Conservation (phyloP, 2,113 vertebrate species). For the Pavo muticus region DNA sequence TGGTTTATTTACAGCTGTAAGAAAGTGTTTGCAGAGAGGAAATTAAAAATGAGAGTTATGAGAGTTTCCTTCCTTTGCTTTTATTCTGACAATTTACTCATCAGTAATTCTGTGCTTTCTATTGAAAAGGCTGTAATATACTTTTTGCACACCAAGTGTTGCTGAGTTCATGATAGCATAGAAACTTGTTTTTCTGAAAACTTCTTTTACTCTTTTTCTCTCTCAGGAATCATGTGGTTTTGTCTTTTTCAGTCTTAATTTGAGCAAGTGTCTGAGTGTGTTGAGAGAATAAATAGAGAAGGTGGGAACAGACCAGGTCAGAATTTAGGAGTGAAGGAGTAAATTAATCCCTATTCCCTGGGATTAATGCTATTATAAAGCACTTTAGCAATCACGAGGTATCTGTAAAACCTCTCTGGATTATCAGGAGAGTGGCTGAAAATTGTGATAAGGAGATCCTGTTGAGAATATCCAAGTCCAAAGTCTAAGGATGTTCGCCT, state of each 20-base stretch:
- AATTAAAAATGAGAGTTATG: not conserved
- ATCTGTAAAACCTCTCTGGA: not conserved
- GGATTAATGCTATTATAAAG: not conserved
- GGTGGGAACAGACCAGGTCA: not conserved
- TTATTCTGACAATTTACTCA: not conserved
- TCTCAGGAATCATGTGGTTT: not conserved
- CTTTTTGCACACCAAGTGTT: not conserved
- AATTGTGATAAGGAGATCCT: not conserved
- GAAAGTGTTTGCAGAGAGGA: not conserved
- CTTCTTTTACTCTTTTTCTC: not conserved
- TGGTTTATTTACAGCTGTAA: not conserved
- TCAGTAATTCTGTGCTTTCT: not conserved
- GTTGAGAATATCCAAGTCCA: not conserved
- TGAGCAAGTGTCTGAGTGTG: not conserved
- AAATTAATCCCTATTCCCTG: not conserved
- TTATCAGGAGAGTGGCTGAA: not conserved
- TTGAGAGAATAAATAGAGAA: not conserved
- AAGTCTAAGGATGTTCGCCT: not conserved
- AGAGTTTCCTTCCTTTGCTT: not conserved
- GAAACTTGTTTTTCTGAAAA: not conserved
- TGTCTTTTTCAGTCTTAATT: not conserved
- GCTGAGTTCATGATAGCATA: not conserved
- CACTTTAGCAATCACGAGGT: not conserved
- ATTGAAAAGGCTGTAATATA: not conserved
- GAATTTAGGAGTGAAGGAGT: not conserved